Evolutionary conservation across 1,140 invertebrate genomes (phyloP), one percentile per base, ranked within the genome.

Genomic region (Meloidogyne hapla): DNA sequence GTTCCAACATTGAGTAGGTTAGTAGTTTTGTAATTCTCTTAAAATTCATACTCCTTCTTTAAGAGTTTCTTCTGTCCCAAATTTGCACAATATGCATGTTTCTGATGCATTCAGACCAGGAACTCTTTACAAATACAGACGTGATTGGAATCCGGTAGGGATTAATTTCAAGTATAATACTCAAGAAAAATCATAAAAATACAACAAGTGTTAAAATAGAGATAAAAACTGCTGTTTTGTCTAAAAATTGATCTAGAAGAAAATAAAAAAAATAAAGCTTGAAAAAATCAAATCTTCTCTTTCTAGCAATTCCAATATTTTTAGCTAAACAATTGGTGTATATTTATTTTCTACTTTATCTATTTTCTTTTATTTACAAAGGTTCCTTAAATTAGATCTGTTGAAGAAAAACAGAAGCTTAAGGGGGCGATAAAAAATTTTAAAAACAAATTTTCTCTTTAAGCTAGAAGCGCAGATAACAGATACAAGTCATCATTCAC

Each of bases 61-160:
- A 33, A 82, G 83, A 40, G 83, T 84, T 8, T 81, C 80, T 18
- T 86, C 85, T 10, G 83, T 86, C 12, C 85, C 85, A 13, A 86
- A 87, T 73, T 73, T 87, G 48, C 61, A 66, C 48, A 77, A 75
- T 64, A n/a, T 83, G 23, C 79, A 79, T 56, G 84, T 85, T 26
- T 76, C 74, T 66, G 75, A 69, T 40, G 28, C 66, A 21, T 83
- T 80, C 63, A 76, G 75, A 8, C 76, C 84, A n/a, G 81, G 82
- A 15, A 85, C 84, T 68, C 70, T 85, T 9, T 85, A 83, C 65
- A 81, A 76, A 26, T 85, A 85, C 64, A 74, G 84, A 26, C 21
- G 74, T 15, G 83, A 85, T 65, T 77, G 74, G 48, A 80, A 85
- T 45, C 68, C 73, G 26, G 83, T 87, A 70, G 71, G 66, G 42